Base-by-base conservation (phyloP, 2,113 vertebrate species). In the Calyptomena viridis region DNA sequence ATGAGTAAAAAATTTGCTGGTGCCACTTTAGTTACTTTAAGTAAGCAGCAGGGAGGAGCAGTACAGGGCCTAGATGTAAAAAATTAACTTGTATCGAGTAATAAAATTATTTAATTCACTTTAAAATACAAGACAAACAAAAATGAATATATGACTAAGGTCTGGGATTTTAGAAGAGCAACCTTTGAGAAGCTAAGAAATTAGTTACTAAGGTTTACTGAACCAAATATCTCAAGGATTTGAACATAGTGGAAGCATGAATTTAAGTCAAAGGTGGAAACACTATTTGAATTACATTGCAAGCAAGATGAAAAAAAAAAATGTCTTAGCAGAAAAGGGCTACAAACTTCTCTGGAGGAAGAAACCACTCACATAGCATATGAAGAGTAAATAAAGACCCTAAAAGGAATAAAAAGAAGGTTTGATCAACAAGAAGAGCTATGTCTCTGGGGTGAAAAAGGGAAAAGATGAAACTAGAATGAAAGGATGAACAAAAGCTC, bases 341-440 rank as follows among this genome's bases (percentile, higher is more conserved):
- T 77, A 50, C 20, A 88, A 46, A 80, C 55, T 53, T 88, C 63
- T 76, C 67, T 73, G 59, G 63, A 80, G 67, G 63, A 93, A 93
- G 63, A 88, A 90, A 60, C 15, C 76, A 11, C 37, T 87, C n/a
- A 73, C n/a, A 50, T 46, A 88, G 49, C 67, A 76, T 88, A 90
- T 76, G 59, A 88, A 58, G 40, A 80, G n/a, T 76, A 90, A 87
- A 87, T 72, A 79, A 84, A 89, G 17, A 82, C 73, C 28, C 17
- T 64, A 20, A 95, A 89, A 94, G 44, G 58, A 83, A 64, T 35
- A 40, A 58, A 49, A 85, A 90, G 62, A 87, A 10, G 14, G 49
- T 93, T 87, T 89, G 93, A 95, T 95, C 92, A 93, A 49, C 40
- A 60, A 90, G 62, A 9, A 93, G 27, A 93, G 15, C 24, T 93